These are phyloP conservation scores for Diploptera punctata DNA, from an alignment of 2,888 invertebrate genomes.

Conservation along the genomic window DNA sequence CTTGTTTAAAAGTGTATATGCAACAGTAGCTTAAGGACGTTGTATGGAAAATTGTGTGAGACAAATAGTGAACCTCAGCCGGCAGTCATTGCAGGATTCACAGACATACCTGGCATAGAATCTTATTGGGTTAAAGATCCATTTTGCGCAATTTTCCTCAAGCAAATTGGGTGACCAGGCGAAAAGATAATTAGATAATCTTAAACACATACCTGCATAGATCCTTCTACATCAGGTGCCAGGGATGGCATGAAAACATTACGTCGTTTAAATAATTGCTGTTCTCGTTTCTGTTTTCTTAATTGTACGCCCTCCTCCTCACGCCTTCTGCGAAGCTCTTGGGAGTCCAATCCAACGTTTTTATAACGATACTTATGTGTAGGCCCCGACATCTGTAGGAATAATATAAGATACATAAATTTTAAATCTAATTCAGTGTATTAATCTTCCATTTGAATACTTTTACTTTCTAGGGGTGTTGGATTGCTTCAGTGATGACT, in stretches of 20 bases:
- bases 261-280: slow-evolving; percentile 90
- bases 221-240: slow-evolving; percentile 51
- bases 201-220: slow-evolving; percentile 52
- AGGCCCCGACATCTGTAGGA: slow-evolving; percentile 74
- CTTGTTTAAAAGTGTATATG: too few species aligned
- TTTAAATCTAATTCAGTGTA: too few species aligned
- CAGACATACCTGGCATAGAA: too few species aligned
- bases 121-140: too few species aligned
- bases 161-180: too few species aligned
- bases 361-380: slow-evolving; percentile 92
- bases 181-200: too few species aligned
- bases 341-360: slow-evolving; percentile 90
- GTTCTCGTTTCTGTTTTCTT: slow-evolving; percentile 94
- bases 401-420: too few species aligned
- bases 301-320: slow-evolving; percentile 97
- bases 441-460: neutral
- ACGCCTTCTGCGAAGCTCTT: slow-evolving; percentile 87
- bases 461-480: neutral
- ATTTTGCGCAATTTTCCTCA: too few species aligned
- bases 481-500: slow-evolving; percentile 24
- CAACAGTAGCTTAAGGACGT: too few species aligned
- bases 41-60: too few species aligned
- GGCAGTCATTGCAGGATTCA: too few species aligned
- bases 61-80: too few species aligned
- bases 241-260: slow-evolving; percentile 70